Evolutionary conservation across 2,113 vertebrate species (phyloP).

Genomic region (Charadrius vociferus): DNA sequence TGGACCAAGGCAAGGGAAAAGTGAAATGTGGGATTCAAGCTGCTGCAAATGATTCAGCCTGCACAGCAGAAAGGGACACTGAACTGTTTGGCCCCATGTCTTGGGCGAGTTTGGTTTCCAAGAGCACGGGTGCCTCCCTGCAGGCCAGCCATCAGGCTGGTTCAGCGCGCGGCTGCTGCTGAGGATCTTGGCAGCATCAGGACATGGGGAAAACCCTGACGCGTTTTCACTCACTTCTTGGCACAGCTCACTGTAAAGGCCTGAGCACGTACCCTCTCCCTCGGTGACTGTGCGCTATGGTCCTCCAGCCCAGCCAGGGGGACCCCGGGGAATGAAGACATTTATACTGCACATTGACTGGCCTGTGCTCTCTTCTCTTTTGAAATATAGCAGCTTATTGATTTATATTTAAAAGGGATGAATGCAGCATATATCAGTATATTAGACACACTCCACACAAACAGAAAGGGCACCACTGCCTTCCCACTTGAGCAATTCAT

Average conservation of each 20-base stretch:
- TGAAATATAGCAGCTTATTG: constrained; percentile 62
- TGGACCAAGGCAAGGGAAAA: background rate
- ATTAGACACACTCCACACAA: constrained; percentile 60
- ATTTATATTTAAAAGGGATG: constrained; percentile 65
- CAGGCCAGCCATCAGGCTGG: background rate
- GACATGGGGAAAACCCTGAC: background rate
- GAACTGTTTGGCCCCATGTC: rapidly evolving
- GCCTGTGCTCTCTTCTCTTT: background rate
- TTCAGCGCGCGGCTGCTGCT: rapidly evolving
- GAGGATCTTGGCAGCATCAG: background rate
- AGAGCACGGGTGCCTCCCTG: background rate
- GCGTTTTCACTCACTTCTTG: background rate
- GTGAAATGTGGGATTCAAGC: rapidly evolving
- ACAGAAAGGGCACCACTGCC: constrained; percentile 49
- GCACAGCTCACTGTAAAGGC: background rate
- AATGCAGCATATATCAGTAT: constrained; percentile 62
- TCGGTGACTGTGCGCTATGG: background rate
- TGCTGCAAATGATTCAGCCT: background rate
- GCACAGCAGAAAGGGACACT: background rate
- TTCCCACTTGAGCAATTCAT: constrained; percentile 24
- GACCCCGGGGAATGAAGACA: constrained; percentile 28
- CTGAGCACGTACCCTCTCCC: background rate
- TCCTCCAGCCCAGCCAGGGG: background rate
- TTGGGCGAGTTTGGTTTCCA: background rate
- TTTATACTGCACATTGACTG: background rate